Evolutionary conservation across 2,888 invertebrate genomes (phyloP).

Genomic region (Opisthograptis luteolata): DNA sequence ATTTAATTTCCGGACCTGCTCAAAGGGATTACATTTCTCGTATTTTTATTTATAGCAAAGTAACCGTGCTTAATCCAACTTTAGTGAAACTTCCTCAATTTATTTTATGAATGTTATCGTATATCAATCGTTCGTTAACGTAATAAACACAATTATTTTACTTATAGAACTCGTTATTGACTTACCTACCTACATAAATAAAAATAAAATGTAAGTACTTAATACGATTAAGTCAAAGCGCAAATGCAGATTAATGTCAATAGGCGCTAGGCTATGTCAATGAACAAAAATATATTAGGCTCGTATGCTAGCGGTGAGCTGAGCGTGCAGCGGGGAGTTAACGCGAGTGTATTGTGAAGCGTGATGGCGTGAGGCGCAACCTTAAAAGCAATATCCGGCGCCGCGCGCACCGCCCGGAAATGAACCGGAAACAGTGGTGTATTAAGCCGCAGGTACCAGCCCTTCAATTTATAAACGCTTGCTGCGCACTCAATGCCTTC

Average conservation of each 20-base stretch:
- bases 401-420: slow-evolving; percentile 83
- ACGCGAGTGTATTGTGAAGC: slow-evolving; percentile 51
- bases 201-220: slow-evolving; percentile 23
- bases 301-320: slow-evolving; percentile 22
- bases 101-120: slow-evolving; percentile 31
- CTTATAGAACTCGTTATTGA: too few species aligned
- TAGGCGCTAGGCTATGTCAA: slow-evolving; percentile 12
- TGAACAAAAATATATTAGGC: slow-evolving; percentile 4
- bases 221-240: slow-evolving; percentile 1
- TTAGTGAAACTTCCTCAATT: slow-evolving; percentile 42
- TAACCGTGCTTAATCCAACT: slow-evolving; percentile 43
- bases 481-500: slow-evolving; percentile 65
- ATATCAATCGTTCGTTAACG: too few species aligned
- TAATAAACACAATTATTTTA: slow-evolving; percentile 6
- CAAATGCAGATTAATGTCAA: slow-evolving; percentile 20
- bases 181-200: slow-evolving; percentile 3
- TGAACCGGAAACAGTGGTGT: slow-evolving; percentile 85
- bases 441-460: slow-evolving; percentile 84
- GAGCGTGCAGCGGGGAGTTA: slow-evolving; percentile 47
- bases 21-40: slow-evolving; percentile 61
- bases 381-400: slow-evolving; percentile 85
- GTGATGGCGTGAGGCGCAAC: slow-evolving; percentile 78
- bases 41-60: slow-evolving; percentile 58
- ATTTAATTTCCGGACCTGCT: slow-evolving; percentile 75
- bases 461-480: slow-evolving; percentile 84